Conservation (phyloP, 2,113 vertebrate species). For the Prietella phreatophila region DNA sequence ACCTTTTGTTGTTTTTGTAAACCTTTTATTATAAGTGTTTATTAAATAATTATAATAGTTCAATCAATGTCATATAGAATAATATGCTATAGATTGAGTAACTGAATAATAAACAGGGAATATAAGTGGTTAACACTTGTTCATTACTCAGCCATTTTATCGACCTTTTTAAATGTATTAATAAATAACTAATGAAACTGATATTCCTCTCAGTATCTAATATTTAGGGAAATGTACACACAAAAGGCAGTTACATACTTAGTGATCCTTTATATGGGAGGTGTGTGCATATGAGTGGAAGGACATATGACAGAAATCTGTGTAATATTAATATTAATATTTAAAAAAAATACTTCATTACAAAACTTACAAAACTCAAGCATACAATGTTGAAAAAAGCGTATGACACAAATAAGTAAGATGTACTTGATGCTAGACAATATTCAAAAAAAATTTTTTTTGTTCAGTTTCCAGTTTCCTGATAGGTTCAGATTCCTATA, state of each 20-base stretch:
- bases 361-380: background rate
- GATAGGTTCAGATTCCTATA: background rate
- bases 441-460: background rate
- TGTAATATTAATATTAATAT: background rate
- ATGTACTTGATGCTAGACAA: background rate
- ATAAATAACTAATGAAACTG: background rate
- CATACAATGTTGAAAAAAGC: background rate
- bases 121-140: background rate
- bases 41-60: background rate
- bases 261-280: background rate
- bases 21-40: background rate
- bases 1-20: no score
- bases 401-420: background rate
- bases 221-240: background rate
- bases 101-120: background rate
- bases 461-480: background rate
- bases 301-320: background rate
- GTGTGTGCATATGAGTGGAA: background rate
- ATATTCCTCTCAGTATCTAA: background rate
- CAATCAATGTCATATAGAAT: background rate
- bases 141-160: background rate
- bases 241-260: background rate
- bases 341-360: background rate
- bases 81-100: background rate
- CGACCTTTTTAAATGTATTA: background rate